Evolutionary conservation across 2,888 invertebrate species (phyloP).

Genomic region (Acrobasis repandana): DNA sequence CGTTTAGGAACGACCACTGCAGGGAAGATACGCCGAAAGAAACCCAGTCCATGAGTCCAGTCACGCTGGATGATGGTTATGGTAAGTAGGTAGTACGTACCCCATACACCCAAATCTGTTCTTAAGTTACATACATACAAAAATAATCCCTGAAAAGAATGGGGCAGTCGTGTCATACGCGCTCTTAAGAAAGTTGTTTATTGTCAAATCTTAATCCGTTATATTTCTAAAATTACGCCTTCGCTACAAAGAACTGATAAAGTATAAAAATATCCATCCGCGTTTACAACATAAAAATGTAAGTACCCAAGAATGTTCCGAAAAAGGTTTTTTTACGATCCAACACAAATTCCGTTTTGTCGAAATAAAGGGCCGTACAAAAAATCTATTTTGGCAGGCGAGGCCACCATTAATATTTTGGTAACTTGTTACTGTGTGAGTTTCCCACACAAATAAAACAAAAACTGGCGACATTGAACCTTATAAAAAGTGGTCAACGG

Average conservation of each 20-base stretch:
- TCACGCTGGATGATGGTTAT: too few relatives aligned
- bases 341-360: conserved; percentile 33
- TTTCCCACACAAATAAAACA: conserved; percentile 37
- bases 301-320: conserved; percentile 20
- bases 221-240: not conserved
- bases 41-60: too few relatives aligned
- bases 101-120: too few relatives aligned
- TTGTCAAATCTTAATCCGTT: too few relatives aligned
- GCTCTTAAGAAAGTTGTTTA: too few relatives aligned
- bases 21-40: too few relatives aligned
- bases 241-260: not conserved
- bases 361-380: conserved; percentile 33
- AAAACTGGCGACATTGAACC: conserved; percentile 33
- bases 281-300: not conserved
- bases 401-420: conserved; percentile 63
- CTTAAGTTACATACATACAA: too few relatives aligned
- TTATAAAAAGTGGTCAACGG: conserved; percentile 13
- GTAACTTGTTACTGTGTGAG: conserved; percentile 46
- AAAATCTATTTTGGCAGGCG: conserved; percentile 61
- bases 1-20: too few relatives aligned
- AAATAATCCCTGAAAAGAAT: too few relatives aligned
- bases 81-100: too few relatives aligned
- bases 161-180: too few relatives aligned
- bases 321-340: conserved; percentile 33
- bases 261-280: conserved; percentile 25